A percentile compares a stretch with the other conserved stretches of the same genome.
phyloP scores from a whole-genome alignment of 2,113 vertebrate species.

The Hippolais icterina region DNA sequence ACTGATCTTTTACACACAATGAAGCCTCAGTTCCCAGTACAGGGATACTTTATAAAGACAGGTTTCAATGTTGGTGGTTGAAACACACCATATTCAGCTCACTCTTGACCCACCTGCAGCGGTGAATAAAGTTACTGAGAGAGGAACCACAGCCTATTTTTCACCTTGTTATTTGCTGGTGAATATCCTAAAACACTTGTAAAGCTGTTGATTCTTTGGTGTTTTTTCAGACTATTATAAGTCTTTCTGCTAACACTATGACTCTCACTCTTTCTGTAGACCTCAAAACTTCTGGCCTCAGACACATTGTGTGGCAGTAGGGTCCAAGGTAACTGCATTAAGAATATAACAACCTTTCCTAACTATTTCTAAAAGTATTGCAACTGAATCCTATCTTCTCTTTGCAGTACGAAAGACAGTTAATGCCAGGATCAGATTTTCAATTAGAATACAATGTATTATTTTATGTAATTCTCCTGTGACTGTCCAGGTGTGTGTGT shows the following conservation, averaged over 20 bases:
- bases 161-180: not conserved
- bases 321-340: not conserved
- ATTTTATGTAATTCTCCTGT: not conserved
- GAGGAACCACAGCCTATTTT: not conserved
- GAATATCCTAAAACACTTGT: not conserved
- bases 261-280: not conserved
- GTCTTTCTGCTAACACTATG: not conserved
- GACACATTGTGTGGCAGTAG: not conserved
- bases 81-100: not conserved
- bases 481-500: not conserved
- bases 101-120: not conserved
- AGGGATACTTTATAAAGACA: not conserved
- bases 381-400: not conserved
- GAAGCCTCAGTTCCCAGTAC: not conserved
- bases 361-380: not conserved
- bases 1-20: not conserved
- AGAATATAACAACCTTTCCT: not conserved
- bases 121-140: not conserved
- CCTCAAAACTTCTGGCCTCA: not conserved
- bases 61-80: not conserved
- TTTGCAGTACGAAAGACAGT: not conserved
- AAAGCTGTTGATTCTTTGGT: not conserved
- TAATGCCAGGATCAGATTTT: not conserved
- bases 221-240: not conserved
- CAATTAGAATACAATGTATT: not conserved